Conservation (phyloP, 2,113 vertebrate genomes). For the Gobiocypris rarus region DNA sequence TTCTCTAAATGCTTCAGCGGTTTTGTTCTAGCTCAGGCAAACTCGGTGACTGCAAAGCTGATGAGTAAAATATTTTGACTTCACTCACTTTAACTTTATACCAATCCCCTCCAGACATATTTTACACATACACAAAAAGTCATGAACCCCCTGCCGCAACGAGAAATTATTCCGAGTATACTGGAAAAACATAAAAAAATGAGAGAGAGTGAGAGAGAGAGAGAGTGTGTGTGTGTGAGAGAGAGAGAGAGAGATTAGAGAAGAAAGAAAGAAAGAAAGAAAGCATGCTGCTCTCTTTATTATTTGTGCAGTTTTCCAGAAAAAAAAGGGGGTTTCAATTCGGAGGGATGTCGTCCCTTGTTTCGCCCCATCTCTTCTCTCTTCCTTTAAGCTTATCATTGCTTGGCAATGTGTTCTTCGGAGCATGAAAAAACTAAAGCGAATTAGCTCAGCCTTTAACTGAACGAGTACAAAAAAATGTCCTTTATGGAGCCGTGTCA, state of each 20-base stretch:
- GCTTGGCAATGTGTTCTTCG: slow-evolving; percentile 91
- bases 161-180: slow-evolving; percentile 92
- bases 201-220: neutral
- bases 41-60: slow-evolving; percentile 99
- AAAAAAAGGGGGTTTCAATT: slow-evolving; percentile 86
- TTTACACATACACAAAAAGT: slow-evolving; percentile 85
- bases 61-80: slow-evolving; percentile 99
- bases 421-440: slow-evolving; percentile 98
- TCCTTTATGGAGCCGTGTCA: slow-evolving; percentile 90
- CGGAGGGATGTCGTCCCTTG: slow-evolving; percentile 86
- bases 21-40: slow-evolving; percentile 99
- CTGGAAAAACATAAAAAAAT: slow-evolving; percentile 69
- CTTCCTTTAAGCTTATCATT: slow-evolving; percentile 89
- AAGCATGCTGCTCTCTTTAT: slow-evolving; percentile 89
- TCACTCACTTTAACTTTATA: slow-evolving; percentile 99
- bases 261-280: slow-evolving; percentile 41
- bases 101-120: slow-evolving; percentile 99
- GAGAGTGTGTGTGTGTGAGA: neutral
- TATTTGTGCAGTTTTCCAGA: slow-evolving; percentile 94
- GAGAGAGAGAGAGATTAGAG: slow-evolving; percentile 31
- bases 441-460: slow-evolving; percentile 99
- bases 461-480: slow-evolving; percentile 92
- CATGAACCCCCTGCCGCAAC: slow-evolving; percentile 83
- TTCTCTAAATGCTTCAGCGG: slow-evolving; percentile 99
- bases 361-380: slow-evolving; percentile 76